Percentiles rank a stretch among this genome's conserved stretches.
Conservation (phyloP, 2,797 vertebrate species). For the Amblyraja radiata region DNA sequence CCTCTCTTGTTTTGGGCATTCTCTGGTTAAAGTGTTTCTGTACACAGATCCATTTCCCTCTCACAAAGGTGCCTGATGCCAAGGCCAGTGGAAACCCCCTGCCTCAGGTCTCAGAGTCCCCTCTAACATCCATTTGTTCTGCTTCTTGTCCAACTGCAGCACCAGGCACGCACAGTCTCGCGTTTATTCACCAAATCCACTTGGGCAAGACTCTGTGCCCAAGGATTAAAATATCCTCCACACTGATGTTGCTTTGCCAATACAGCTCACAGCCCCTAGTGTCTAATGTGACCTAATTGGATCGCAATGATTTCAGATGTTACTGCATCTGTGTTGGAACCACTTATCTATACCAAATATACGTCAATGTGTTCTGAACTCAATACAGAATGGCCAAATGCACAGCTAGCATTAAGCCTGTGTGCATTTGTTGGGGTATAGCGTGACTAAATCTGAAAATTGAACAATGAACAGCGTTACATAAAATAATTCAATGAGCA, state of each 20-base stretch:
- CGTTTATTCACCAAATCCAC: background rate
- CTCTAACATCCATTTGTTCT: slow-evolving; percentile 14
- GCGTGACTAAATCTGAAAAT: background rate
- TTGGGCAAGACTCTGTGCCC: background rate
- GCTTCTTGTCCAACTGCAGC: background rate
- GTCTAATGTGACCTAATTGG: background rate
- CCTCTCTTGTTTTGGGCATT: background rate
- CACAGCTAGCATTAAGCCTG: too few relatives aligned
- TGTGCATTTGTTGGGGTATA: too few relatives aligned
- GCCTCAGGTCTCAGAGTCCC: background rate
- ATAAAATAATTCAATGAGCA: background rate
- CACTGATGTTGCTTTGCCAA: too few relatives aligned
- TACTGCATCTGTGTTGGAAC: background rate
- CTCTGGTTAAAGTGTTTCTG: background rate
- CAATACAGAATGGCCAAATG: too few relatives aligned
- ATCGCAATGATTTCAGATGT: background rate
- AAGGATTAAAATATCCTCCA: slow-evolving; percentile 4
- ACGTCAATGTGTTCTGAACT: background rate
- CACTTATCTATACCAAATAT: background rate
- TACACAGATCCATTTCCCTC: background rate
- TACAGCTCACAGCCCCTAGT: background rate
- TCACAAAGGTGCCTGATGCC: background rate
- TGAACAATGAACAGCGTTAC: too few relatives aligned
- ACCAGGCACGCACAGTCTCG: background rate
- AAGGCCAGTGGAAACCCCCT: background rate